Evolutionary conservation across 2,113 vertebrate species (phyloP).

Genomic region (Hydrolagus affinis): DNA sequence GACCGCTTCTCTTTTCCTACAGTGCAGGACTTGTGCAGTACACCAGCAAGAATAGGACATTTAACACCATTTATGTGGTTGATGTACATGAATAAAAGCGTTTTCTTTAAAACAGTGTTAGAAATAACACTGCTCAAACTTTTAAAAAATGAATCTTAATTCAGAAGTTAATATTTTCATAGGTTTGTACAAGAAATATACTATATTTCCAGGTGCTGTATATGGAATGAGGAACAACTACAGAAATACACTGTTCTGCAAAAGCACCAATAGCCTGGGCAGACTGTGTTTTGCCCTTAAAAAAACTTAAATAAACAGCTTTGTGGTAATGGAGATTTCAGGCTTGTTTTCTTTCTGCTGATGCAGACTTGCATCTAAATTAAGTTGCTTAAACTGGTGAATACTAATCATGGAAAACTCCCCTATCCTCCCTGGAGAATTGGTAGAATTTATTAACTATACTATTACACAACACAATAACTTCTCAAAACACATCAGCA

Average conservation of each 20-base stretch:
- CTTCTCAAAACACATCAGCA: background rate
- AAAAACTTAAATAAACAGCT: background rate
- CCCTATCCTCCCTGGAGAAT: background rate
- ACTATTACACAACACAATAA: background rate
- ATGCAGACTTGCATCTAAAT: slow-evolving; percentile 10
- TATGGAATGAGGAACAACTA: too few relatives aligned
- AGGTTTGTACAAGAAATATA: too few relatives aligned
- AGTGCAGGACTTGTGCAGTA: background rate
- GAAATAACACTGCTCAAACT: too few relatives aligned
- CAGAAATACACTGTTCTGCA: background rate
- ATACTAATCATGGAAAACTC: background rate
- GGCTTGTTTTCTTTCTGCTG: background rate
- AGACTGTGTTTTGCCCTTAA: background rate
- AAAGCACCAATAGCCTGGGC: background rate
- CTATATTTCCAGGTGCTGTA: too few relatives aligned
- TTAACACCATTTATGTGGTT: too few relatives aligned
- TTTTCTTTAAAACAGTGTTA: too few relatives aligned
- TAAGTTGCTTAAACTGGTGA: background rate
- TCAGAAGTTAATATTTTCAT: too few relatives aligned
- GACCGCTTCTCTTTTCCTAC: background rate
- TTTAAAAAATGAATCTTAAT: too few relatives aligned
- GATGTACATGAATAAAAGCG: too few relatives aligned
- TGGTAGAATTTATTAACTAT: background rate
- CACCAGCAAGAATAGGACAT: background rate
- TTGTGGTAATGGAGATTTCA: background rate